phyloP scores from a whole-genome alignment of 2,797 vertebrate species.

The Microctenopoma steveboyesi region DNA sequence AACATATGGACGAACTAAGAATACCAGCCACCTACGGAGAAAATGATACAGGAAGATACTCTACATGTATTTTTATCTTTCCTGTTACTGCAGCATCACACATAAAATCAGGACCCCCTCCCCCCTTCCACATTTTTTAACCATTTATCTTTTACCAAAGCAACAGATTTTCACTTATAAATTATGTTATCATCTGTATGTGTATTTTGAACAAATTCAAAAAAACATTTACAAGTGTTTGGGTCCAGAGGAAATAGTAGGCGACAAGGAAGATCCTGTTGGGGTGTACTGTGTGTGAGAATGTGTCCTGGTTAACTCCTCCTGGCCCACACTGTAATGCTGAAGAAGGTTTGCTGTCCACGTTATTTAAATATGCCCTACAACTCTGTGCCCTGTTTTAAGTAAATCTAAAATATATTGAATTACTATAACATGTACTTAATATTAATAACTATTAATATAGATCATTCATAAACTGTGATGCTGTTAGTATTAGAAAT shows the following conservation, averaged over 20 bases:
- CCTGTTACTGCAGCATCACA: conserved; percentile 31
- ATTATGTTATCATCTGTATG: background rate
- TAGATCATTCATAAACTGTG: background rate
- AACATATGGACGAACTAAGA: conserved; percentile 67
- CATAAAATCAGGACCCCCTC: conserved; percentile 4
- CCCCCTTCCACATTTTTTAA: conserved; percentile 2
- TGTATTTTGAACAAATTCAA: conserved; percentile 9
- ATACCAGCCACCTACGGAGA: conserved; percentile 78
- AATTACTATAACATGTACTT: too few relatives aligned
- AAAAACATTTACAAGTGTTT: conserved; percentile 9
- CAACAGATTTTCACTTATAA: conserved; percentile 10
- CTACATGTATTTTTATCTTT: conserved; percentile 45
- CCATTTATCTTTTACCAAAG: conserved; percentile 18
- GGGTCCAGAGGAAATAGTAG: conserved; percentile 29
- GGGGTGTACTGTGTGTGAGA: background rate
- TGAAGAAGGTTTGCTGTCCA: background rate
- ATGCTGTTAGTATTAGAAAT: background rate
- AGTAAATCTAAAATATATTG: background rate
- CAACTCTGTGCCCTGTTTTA: too few relatives aligned
- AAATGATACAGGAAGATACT: conserved; percentile 56
- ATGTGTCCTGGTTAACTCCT: conserved; percentile 3
- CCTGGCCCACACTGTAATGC: background rate
- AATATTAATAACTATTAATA: background rate
- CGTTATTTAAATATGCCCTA: too few relatives aligned
- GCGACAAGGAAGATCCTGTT: conserved; percentile 20